Evolutionary conservation across 2,888 invertebrate genomes (phyloP).

Genomic region (Rhabditoides inermis): DNA sequence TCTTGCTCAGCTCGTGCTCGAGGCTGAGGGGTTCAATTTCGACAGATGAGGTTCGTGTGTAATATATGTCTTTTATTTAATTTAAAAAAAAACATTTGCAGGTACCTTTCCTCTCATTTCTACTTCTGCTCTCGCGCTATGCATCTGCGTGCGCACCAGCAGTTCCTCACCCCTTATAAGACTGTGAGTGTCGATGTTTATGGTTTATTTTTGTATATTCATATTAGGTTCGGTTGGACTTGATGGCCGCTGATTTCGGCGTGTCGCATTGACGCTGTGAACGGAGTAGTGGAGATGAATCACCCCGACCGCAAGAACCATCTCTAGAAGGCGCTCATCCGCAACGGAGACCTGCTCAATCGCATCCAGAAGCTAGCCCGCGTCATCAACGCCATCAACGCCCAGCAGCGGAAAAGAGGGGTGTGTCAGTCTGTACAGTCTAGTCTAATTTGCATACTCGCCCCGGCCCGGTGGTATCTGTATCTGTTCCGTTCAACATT

Average conservation of each 20-base stretch:
- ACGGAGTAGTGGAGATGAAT: slow-evolving; percentile 80
- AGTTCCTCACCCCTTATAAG: slow-evolving; percentile 84
- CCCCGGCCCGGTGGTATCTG: no score
- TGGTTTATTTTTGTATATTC: slow-evolving; percentile 8
- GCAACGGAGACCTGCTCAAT: slow-evolving; percentile 93
- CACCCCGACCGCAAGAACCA: slow-evolving; percentile 80
- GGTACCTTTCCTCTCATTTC: slow-evolving; percentile 84
- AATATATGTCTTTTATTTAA: no score
- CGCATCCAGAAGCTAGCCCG: slow-evolving; percentile 95
- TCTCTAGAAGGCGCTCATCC: slow-evolving; percentile 73
- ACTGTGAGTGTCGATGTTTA: slow-evolving; percentile 25
- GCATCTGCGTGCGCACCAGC: slow-evolving; percentile 90
- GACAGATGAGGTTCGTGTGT: no score
- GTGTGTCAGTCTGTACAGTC: no score
- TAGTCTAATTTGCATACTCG: no score
- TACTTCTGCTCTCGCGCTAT: slow-evolving; percentile 94
- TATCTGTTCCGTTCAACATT: no score
- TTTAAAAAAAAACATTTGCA: no score
- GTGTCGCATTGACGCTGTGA: slow-evolving; percentile 90
- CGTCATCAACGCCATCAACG: slow-evolving; percentile 97
- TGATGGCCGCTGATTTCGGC: slow-evolving; percentile 65
- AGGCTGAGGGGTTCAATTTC: slow-evolving; percentile 23
- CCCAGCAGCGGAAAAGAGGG: no score
- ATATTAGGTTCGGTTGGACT: slow-evolving; percentile 44
- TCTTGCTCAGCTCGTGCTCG: slow-evolving; percentile 21